Percentiles rank a stretch among this genome's conserved stretches.
Conservation (phyloP, 2,888 invertebrate genomes). For the Meandrusa payeni region DNA sequence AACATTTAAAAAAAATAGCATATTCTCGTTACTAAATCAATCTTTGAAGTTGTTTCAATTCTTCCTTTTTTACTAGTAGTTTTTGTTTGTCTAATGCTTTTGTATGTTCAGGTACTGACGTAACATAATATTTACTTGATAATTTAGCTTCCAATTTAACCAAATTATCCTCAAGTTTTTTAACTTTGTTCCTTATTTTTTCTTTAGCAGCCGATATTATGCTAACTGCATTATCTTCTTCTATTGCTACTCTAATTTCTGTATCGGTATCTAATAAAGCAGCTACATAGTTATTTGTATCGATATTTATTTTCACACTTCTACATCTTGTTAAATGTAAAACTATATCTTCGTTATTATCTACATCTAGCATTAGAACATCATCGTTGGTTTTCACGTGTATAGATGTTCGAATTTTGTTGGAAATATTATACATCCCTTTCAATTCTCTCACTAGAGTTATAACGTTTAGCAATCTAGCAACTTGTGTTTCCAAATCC, state of each 20-base stretch:
- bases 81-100: conserved; percentile 50
- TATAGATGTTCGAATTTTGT: conserved; percentile 63
- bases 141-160: conserved; percentile 52
- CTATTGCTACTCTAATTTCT: conserved; percentile 51
- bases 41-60: conserved; percentile 56
- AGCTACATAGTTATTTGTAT: conserved; percentile 39
- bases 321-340: conserved; percentile 49
- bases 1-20: too few relatives aligned
- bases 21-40: conserved; percentile 39
- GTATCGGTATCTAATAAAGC: conserved; percentile 50
- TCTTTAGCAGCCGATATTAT: conserved; percentile 45
- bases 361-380: conserved; percentile 44
- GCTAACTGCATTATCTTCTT: conserved; percentile 44
- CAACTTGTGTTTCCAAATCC: conserved; percentile 64
- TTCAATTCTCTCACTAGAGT: conserved; percentile 77
- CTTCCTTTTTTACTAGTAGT: conserved; percentile 45
- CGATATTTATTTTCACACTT: conserved; percentile 38
- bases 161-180: conserved; percentile 49
- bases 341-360: conserved; percentile 47
- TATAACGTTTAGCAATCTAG: conserved; percentile 66
- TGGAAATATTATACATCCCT: conserved; percentile 76
- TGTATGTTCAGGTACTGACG: conserved; percentile 41
- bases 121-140: conserved; percentile 41
- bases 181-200: conserved; percentile 51
- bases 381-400: conserved; percentile 45